These are phyloP conservation scores for Siniperca obscura DNA, from an alignment of 2,797 vertebrate genomes.

Conservation along the genomic window DNA sequence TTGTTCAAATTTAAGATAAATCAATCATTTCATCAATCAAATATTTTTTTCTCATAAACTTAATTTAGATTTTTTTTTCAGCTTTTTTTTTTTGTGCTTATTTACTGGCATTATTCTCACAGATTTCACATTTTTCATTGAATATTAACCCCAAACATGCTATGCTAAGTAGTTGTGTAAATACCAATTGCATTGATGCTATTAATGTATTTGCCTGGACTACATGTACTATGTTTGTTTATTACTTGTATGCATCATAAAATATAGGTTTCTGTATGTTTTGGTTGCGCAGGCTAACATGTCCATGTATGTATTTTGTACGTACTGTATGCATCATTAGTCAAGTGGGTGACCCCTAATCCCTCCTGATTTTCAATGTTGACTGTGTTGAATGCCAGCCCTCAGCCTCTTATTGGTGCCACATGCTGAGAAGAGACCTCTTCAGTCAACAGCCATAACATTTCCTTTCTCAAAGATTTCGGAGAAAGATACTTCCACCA, in stretches of 20 bases:
- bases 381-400: constrained; percentile 63
- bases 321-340: constrained; percentile 43
- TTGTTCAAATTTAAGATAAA: neutral
- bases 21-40: too few relatives aligned
- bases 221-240: neutral
- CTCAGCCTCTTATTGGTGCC: constrained; percentile 72
- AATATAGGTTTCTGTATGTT: constrained; percentile 36
- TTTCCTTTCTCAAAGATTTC: constrained; percentile 35
- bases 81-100: neutral
- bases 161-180: neutral
- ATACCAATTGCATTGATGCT: neutral
- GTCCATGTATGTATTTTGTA: constrained; percentile 47
- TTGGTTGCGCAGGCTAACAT: constrained; percentile 9
- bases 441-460: constrained; percentile 47
- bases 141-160: neutral
- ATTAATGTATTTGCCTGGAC: neutral
- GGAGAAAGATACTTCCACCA: constrained; percentile 20
- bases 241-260: constrained; percentile 7
- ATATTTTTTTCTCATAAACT: too few relatives aligned
- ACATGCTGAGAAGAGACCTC: constrained; percentile 73
- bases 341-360: constrained; percentile 36
- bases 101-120: neutral
- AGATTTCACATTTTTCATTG: neutral
- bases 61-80: neutral
- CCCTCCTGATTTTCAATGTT: constrained; percentile 62